A percentile compares a stretch with the other conserved stretches of the same genome.
Conservation (phyloP, 1,140 invertebrate species). For the Telenomus remus region DNA sequence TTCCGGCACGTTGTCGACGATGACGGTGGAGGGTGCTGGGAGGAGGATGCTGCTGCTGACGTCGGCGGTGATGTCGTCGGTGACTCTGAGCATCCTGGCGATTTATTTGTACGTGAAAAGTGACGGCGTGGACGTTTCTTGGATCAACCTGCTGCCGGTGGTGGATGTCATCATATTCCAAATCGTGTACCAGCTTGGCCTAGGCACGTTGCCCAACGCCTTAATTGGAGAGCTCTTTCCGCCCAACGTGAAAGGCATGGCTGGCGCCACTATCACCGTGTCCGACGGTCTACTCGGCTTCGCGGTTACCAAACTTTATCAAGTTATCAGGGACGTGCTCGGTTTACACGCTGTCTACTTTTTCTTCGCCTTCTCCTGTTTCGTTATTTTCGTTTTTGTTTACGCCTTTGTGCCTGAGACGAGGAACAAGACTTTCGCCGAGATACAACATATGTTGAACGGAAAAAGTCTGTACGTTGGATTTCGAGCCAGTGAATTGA, state of each 20-base stretch:
- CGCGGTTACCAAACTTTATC: constrained; percentile 85
- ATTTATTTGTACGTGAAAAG: constrained; percentile 78
- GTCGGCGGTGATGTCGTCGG: constrained; percentile 77
- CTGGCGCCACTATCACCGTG: constrained; percentile 78
- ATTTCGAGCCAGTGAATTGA: neutral
- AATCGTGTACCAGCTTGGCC: constrained; percentile 82
- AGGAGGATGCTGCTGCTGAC: constrained; percentile 81
- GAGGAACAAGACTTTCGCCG: constrained; percentile 71
- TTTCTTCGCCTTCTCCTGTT: constrained; percentile 82
- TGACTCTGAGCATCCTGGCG: constrained; percentile 77
- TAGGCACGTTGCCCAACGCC: constrained; percentile 85
- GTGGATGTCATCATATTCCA: constrained; percentile 82
- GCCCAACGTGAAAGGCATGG: constrained; percentile 82
- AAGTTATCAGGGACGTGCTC: constrained; percentile 78
- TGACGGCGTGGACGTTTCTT: constrained; percentile 50
- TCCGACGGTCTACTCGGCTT: constrained; percentile 87
- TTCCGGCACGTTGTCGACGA: constrained; percentile 78
- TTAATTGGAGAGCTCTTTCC: constrained; percentile 87
- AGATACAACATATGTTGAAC: constrained; percentile 69
- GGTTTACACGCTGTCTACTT: constrained; percentile 84
- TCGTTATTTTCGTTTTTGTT: constrained; percentile 67
- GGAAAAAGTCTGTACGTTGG: constrained; percentile 11
- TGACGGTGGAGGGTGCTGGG: constrained; percentile 83
- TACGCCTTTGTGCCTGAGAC: constrained; percentile 71
- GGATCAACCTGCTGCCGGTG: constrained; percentile 79